Percentiles rank a stretch among this genome's conserved stretches.
phyloP scores from a whole-genome alignment of 2,797 vertebrate species.

The Phylloscopus collybita region DNA sequence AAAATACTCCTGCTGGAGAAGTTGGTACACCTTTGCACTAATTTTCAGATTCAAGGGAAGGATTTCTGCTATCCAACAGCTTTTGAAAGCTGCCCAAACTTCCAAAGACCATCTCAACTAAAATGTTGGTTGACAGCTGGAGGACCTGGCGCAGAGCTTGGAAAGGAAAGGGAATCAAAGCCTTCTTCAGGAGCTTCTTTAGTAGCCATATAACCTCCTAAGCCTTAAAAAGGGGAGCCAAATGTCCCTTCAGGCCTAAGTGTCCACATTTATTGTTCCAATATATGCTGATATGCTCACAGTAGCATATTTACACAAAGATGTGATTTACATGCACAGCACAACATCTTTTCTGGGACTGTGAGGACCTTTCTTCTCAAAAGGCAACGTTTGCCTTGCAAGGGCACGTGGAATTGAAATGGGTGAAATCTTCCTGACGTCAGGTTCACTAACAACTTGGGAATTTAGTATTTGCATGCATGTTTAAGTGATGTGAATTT shows the following conservation, averaged over 20 bases:
- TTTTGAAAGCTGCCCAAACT: constrained; percentile 10
- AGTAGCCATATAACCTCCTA: neutral
- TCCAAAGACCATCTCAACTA: neutral
- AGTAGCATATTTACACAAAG: fast-evolving
- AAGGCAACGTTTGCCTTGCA: neutral
- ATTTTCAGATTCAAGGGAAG: neutral
- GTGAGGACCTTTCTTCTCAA: neutral
- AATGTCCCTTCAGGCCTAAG: neutral
- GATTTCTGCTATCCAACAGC: neutral
- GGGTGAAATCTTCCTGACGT: neutral
- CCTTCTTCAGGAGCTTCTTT: neutral
- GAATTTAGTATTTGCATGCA: constrained; percentile 3
- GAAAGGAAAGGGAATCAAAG: neutral
- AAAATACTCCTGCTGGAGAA: neutral
- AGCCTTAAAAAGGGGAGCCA: neutral
- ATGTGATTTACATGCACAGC: neutral
- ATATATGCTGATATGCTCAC: fast-evolving
- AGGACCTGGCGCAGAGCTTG: neutral
- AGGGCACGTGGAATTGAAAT: neutral
- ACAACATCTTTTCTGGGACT: neutral
- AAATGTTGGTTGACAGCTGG: neutral
- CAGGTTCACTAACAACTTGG: neutral
- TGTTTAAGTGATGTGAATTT: neutral
- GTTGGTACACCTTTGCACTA: neutral
- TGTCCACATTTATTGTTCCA: neutral